Conservation (phyloP, 2,797 vertebrate genomes). For the Discoglossus pictus region DNA sequence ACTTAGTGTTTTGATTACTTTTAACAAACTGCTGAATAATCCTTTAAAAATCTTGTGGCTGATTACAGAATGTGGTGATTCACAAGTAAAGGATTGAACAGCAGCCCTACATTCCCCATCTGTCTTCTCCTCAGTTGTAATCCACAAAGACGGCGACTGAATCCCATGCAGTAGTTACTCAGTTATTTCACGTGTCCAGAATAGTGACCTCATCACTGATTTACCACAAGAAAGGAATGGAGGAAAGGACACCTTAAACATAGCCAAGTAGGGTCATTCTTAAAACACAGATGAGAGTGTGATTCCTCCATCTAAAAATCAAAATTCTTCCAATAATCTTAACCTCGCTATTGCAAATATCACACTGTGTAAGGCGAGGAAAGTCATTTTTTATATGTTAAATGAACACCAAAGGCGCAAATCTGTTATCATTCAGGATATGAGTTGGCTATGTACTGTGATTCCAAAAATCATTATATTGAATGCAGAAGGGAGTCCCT, state of each 20-base stretch:
- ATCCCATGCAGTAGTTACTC: background rate
- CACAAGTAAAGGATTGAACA: slow-evolving; percentile 10
- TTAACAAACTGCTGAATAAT: slow-evolving; percentile 1
- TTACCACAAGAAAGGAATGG: background rate
- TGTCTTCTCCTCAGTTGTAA: slow-evolving; percentile 5
- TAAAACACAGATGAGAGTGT: too few relatives aligned
- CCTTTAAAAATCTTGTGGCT: slow-evolving; percentile 18
- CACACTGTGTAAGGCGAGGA: too few relatives aligned
- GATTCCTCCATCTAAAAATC: too few relatives aligned
- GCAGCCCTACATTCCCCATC: slow-evolving; percentile 1
- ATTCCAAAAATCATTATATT: too few relatives aligned
- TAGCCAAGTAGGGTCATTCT: slow-evolving; percentile 2
- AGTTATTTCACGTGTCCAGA: background rate
- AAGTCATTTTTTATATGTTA: too few relatives aligned
- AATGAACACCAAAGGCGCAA: too few relatives aligned
- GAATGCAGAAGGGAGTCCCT: too few relatives aligned
- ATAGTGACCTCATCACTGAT: slow-evolving; percentile 1
- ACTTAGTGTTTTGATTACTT: too few relatives aligned
- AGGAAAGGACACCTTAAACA: background rate
- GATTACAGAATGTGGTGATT: slow-evolving; percentile 31
- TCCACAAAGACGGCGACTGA: background rate
- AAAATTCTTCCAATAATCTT: too few relatives aligned
- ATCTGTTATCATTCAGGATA: too few relatives aligned
- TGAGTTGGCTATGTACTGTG: too few relatives aligned
- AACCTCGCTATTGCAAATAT: too few relatives aligned